Base-by-base conservation (phyloP, 2,888 invertebrate genomes). In the Zygothrica quintamaculata region DNA sequence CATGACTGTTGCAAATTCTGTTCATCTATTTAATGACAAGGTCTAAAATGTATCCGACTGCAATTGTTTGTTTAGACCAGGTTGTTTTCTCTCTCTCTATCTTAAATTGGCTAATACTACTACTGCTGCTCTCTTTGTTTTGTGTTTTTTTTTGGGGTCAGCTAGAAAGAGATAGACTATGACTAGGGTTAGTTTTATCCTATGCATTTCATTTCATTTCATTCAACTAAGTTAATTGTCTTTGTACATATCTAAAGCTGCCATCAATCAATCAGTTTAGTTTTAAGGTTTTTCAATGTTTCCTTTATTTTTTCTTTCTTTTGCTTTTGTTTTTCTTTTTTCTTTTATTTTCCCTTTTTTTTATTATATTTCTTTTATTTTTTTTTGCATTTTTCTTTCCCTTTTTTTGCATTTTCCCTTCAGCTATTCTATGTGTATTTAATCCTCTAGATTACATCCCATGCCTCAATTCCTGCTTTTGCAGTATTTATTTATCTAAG, bases 11-110 rank as follows among this genome's bases (percentile, higher is more conserved):
- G 71, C 73, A 68, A 74, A 74, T 72, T n/a, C n/a, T 74, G 69
- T 51, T 37, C 74, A 74, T 52, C 72, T 72, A 64, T 68, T 74
- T 74, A 72, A 74, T 68, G 74, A 56, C 62, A 46, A 40, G 42
- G 57, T 36, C 25, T 39, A 39, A 53, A n/a, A 51, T 47, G 47
- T 62, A 73, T 74, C 62, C 40, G 58, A 52, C 68, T 73, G 55
- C 74, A 61, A 62, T 73, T 71, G 74, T 73, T 71, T 62, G 53
- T 44, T 13, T 33, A 52, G 55, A n/a, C n/a, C 18, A 22, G 5
- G 18, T 33, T 1, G 9, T 33, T 33, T 9, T 33, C 33, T 33
- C 33, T 33, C 33, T n/a, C n/a, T 34, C 4, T n/a, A n/a, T n/a
- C n/a, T n/a, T n/a, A 13, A 13, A 13, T 13, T 36, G 6, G 13